Evolutionary conservation across 2,113 vertebrate genomes (phyloP), one percentile per base, ranked within the genome.

Genomic region (Lepus americanus): DNA sequence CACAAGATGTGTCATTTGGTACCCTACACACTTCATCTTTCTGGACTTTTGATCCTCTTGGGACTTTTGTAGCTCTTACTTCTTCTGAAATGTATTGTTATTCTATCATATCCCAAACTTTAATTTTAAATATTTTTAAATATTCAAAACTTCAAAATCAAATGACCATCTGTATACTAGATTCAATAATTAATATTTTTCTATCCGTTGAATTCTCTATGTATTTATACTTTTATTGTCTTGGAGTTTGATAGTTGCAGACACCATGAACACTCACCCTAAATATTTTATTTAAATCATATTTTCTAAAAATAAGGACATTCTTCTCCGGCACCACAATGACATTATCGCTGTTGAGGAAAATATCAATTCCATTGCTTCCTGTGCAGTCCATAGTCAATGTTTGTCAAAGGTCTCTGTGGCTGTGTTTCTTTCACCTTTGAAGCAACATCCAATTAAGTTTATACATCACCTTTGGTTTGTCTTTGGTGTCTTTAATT

Each of bases 71-170:
- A 67, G 19, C 51, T 1, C 3, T 89, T 89, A 51, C 25, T 29
- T 83, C 27, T 81, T 87, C 3, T 74, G 31, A 94, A 88, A 39
- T 59, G 61, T 31, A 36, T 76, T 84, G 22, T 44, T 63, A 20
- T 69, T 79, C 22, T 84, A 29, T 20, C 8, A 53, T 3, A 72
- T 36, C 3, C 22, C 55, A 88, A 39, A 78, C 13, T 67, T 74
- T 79, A n/a, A 87, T 29, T 70, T 39, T 81, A 23, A 33, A 67
- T 92, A 55, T 29, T 94, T 95, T 86, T 27, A 82, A 81, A 72
- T 1, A 10, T 6, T n/a, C 85, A 89, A 76, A 81, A 8, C 77
- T 81, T 3, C 19, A 92, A 88, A 91, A 93, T 69, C 67, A 80
- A 77, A 29, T 81, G 69, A 20, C 23, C 19, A 70, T 33, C 33